A percentile compares a stretch with the other conserved stretches of the same genome.
Conservation (phyloP, 2,113 vertebrate species). For the Passer domesticus region DNA sequence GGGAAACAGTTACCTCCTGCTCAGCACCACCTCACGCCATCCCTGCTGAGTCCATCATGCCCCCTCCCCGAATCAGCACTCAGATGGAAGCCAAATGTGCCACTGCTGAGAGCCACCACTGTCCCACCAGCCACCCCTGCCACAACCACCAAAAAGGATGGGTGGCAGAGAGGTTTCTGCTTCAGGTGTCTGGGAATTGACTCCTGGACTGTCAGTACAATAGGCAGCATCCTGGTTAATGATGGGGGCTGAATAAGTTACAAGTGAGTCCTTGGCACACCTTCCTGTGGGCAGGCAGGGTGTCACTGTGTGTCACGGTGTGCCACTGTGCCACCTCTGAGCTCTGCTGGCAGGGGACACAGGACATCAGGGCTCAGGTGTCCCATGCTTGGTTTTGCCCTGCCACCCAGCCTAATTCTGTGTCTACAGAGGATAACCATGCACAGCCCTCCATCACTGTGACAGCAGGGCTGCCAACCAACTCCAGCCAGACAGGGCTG, state of each 20-base stretch:
- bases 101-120: background rate
- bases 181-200: background rate
- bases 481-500: background rate
- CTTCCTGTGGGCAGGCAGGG: background rate
- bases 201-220: background rate
- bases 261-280: background rate
- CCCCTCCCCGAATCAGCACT: background rate
- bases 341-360: background rate
- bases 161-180: background rate
- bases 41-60: background rate
- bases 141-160: background rate
- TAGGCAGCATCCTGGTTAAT: background rate
- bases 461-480: background rate
- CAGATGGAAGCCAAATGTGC: background rate
- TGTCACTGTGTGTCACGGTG: rapidly evolving
- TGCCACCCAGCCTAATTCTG: background rate
- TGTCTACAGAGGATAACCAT: background rate
- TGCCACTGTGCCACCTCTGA: rapidly evolving
- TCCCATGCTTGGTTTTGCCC: background rate
- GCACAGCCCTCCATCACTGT: background rate
- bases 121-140: background rate
- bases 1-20: background rate
- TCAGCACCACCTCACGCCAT: background rate
- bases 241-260: background rate
- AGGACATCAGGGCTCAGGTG: background rate